Evolutionary conservation across 1,140 invertebrate species (phyloP), one percentile per base, ranked within the genome.

Genomic region (Macrobrachium rosenbergii): DNA sequence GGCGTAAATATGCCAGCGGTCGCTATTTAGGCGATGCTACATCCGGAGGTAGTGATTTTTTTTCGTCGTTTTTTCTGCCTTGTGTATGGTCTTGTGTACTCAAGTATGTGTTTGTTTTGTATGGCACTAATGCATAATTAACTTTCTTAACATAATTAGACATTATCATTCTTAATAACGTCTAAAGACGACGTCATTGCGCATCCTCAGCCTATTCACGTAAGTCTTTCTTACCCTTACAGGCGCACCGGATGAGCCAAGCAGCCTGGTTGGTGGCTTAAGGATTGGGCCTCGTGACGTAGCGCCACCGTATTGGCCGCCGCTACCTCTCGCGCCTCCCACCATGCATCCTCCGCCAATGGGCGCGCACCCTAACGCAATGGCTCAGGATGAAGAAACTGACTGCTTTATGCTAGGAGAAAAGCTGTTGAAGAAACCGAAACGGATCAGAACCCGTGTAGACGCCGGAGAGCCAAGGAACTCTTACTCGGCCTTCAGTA

Each of bases 401-500:
- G 89, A 90, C 84, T 90, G 88, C 85, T 90, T 89, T 88, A 88
- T 80, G 89, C 89, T 88, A 88, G 88, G 83, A 90, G 90, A 90
- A 90, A 90, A 90, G 87, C 89, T 88, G 89, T 85, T 88, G 87
- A 90, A 90, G 89, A 90, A 90, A 90, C 87, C 89, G 77, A 90
- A 90, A 87, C 95, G 96, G 94, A 96, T 95, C 93, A 95, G 96
- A 95, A 96, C 97, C 94, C 95, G 96, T 94, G 96, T 97, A 93
- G 96, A 97, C 95, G 96, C 96, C 94, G 96, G 96, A 91, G 96
- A 97, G 94, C 96, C 96, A 92, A 95, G 96, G 93, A 97, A 97
- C 94, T 96, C 95, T 92, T 97, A 97, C 94, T 96, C 96, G 90
- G 89, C 87, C 84, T 88, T 88, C 80, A 82, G 87, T 77, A 84